Percentiles rank a stretch among this genome's conserved stretches.
Evolutionary conservation across 1,140 invertebrate species (phyloP).

Genomic region (Battus philenor): DNA sequence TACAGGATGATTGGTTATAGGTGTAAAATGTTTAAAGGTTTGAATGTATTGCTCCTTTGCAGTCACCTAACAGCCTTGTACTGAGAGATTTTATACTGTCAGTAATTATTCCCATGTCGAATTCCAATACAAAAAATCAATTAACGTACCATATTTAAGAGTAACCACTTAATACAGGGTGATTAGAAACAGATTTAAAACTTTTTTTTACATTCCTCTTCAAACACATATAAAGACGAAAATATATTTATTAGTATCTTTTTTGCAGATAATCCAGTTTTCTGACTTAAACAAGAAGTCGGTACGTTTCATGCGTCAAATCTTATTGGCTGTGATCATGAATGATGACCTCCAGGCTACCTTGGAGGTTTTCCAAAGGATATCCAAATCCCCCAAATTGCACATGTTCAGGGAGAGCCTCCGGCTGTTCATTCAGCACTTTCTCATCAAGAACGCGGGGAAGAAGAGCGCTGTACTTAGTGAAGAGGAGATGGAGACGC

Average conservation of each 20-base stretch:
- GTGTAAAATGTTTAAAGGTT: too few relatives aligned
- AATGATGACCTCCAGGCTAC: slow-evolving; percentile 77
- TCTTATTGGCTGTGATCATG: slow-evolving; percentile 83
- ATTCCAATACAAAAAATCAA: too few relatives aligned
- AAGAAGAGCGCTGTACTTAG: slow-evolving; percentile 63
- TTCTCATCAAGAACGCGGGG: slow-evolving; percentile 80
- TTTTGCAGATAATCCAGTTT: slow-evolving; percentile 85
- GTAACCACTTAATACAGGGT: too few relatives aligned
- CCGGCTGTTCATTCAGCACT: slow-evolving; percentile 87
- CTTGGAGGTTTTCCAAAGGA: slow-evolving; percentile 80
- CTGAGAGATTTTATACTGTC: too few relatives aligned
- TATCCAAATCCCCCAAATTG: slow-evolving; percentile 81
- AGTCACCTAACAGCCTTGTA: too few relatives aligned
- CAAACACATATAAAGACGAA: too few relatives aligned
- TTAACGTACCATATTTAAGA: too few relatives aligned
- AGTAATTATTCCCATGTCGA: too few relatives aligned
- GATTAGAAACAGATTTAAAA: too few relatives aligned
- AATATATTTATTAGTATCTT: slow-evolving; percentile 18
- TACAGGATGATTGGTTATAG: too few relatives aligned
- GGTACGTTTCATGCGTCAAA: slow-evolving; percentile 83
- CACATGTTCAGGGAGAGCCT: slow-evolving; percentile 86
- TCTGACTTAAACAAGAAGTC: slow-evolving; percentile 84
- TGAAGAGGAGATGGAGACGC: slow-evolving; percentile 70
- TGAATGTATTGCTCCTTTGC: too few relatives aligned
- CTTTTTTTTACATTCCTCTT: too few relatives aligned